Evolutionary conservation across 2,888 invertebrate species (phyloP), one percentile per base, ranked within the genome.

Genomic region (Acleris literana): DNA sequence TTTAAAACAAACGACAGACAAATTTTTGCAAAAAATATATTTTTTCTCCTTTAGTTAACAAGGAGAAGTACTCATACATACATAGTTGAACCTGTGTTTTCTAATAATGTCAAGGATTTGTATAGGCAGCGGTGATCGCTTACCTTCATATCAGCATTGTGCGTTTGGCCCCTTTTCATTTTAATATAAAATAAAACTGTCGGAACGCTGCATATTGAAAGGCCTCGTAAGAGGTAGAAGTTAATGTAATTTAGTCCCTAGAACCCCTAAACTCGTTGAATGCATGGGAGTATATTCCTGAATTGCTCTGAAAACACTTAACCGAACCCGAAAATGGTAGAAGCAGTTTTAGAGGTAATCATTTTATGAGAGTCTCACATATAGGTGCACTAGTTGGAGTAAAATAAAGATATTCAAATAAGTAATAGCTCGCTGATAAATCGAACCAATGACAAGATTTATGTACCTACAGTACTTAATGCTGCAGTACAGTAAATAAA

Each of bases 401-500:
- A 13, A 39, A 39, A 46, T 46, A 17, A 55, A 55, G 43, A 7
- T 7, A 56, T 44, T 18, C 4, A 56, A 22, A 16, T 25, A 20
- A 25, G n/a, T n/a, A 46, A 22, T 20, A 39, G 13, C 39, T 43
- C 18, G 54, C 13, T 33, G n/a, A 54, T 18, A 54, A 54, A 39
- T 39, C 2, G 43, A 43, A 55, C 46, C 20, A 22, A 22, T 20
- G 55, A n/a, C 39, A 43, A 57, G 46, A 46, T 46, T 25, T 46
- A 46, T 56, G 16, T 11, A 2, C 9, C 16, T 13, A 22, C 22
- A n/a, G 39, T 22, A 59, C 11, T 49, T 9, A 51, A 39, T 49
- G 39, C 39, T 51, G 43, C 17, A 39, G n/a, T 51, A n/a, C 43
- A 22, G n/a, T 59, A 43, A 48, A 58, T 58, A 22, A 39, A 39